Conservation (phyloP, 2,888 invertebrate genomes). For the Epinotia brunnichana region DNA sequence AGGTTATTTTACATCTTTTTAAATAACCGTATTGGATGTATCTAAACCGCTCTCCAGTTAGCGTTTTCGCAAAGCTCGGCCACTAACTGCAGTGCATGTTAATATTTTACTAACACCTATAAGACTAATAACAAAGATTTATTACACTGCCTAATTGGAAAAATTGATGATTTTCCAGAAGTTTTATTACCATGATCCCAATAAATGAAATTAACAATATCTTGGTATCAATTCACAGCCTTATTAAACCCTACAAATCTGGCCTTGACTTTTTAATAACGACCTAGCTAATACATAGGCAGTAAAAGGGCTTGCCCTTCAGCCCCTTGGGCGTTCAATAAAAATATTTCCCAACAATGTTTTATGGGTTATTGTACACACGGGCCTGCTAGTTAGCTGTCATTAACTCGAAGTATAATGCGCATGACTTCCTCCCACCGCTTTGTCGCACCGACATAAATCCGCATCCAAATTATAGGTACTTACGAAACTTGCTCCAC, state of each 20-base stretch:
- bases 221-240: background rate
- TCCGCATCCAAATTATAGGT: conserved; percentile 30
- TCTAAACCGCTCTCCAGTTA: background rate
- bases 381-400: conserved; percentile 39
- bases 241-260: background rate
- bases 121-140: background rate
- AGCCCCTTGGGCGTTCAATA: conserved; percentile 31
- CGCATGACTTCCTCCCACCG: conserved; percentile 41
- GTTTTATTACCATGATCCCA: background rate
- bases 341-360: conserved; percentile 41
- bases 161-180: background rate
- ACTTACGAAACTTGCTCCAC: conserved; percentile 36
- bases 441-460: conserved; percentile 42
- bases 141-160: too few relatives aligned
- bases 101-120: background rate
- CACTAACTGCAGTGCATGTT: background rate
- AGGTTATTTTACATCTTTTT: conserved; percentile 28
- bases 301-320: conserved; percentile 35
- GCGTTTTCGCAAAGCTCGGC: background rate
- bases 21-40: conserved; percentile 22
- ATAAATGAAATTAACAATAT: background rate
- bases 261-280: conserved; percentile 31
- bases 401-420: conserved; percentile 41
- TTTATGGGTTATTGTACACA: conserved; percentile 38
- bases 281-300: conserved; percentile 5